Base-by-base conservation (phyloP, 2,113 vertebrate genomes). In the Sturnira hondurensis region DNA sequence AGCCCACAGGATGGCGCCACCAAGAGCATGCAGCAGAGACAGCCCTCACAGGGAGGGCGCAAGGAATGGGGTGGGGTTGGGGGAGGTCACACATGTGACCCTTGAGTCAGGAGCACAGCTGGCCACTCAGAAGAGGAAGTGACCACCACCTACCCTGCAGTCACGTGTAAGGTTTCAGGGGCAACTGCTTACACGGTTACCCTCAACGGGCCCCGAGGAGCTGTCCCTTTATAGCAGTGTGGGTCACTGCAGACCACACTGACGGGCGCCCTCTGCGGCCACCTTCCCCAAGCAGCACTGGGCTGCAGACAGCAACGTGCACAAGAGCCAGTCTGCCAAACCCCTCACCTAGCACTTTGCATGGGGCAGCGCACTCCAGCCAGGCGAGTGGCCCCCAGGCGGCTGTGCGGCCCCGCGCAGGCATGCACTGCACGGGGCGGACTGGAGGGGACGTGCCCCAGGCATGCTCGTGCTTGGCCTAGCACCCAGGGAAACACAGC, bases 11-110 rank as follows among this genome's bases (percentile, higher is more conserved):
- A 70, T 47, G 89, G 94, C 47, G 94, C 88, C 93, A 93, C 95
- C 86, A 86, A 24, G 50, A 88, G 84, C 99, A 99, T 99, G 99
- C 99, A 98, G 97, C 41, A 96, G 74, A 96, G 97, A 95, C 81
- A 84, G 95, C 87, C 78, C 85, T 82, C 95, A 94, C 89, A 22
- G 70, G 65, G 73, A 97, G 93, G 95, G 86, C 47, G 7, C 22
- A 22, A 0, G 54, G 54, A 7, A 22, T 56, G 54, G 54, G 54
- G 56, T 9, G 22, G 56, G 96, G 70, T 45, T 70, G 16, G 19
- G 52, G 58, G 96, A 67, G 52, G 74, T 7, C 24, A 43, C 78
- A 43, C 17, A 22, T 2, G 28, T 0, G 77, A 61, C 84, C 76
- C 96, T 56, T 56, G 97, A 92, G 94, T 81, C 45, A 86, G 81